These are phyloP conservation scores for Girardinus metallicus DNA, from an alignment of 2,797 vertebrate genomes.

Conservation along the genomic window DNA sequence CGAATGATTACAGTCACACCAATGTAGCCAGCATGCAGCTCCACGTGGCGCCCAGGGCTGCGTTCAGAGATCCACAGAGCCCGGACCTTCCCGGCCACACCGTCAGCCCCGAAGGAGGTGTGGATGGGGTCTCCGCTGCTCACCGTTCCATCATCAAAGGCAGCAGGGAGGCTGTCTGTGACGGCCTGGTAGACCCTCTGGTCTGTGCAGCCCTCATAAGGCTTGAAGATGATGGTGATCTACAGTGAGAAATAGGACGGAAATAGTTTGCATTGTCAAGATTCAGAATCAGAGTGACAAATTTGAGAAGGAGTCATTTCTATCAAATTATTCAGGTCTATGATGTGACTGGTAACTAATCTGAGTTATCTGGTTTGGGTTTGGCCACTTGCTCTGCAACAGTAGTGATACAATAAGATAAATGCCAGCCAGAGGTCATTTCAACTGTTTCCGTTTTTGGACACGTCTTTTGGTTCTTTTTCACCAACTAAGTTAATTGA, in stretches of 20 bases:
- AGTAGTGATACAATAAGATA: not conserved
- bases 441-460: not conserved
- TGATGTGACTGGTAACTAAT: not conserved
- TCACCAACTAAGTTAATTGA: not conserved
- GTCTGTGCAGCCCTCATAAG: conserved; percentile 92
- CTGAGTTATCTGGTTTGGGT: not conserved
- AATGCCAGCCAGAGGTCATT: not conserved
- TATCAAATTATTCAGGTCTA: not conserved
- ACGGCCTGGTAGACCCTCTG: conserved; percentile 97
- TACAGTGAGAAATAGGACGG: conserved; percentile 46
- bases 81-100: conserved; percentile 81
- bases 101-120: conserved; percentile 75
- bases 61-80: conserved; percentile 90
- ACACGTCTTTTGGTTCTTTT: not conserved
- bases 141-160: conserved; percentile 94
- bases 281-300: not conserved
- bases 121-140: conserved; percentile 84
- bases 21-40: conserved; percentile 92
- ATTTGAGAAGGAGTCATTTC: not conserved
- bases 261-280: not conserved
- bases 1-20: conserved; percentile 93
- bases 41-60: conserved; percentile 85
- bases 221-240: conserved; percentile 97
- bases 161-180: conserved; percentile 92
- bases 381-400: not conserved